Conservation (phyloP, 2,888 invertebrate species). For the Empis stercorea region DNA sequence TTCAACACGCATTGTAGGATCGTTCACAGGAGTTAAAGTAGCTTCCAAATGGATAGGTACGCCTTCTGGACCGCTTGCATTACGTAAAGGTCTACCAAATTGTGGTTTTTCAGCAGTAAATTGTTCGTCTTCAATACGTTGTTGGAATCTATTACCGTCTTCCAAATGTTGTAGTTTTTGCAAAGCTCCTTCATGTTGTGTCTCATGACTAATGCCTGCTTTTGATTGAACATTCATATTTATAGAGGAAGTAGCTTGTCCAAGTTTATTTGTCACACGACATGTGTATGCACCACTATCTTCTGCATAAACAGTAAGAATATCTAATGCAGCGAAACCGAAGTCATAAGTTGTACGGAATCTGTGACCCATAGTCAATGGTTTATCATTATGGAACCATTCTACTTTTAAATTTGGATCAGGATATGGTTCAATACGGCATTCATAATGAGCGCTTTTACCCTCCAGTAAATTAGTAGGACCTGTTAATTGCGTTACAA, state of each 20-base stretch:
- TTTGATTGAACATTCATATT: constrained; percentile 70
- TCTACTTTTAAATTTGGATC: constrained; percentile 80
- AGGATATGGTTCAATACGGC: constrained; percentile 84
- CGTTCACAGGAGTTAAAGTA: constrained; percentile 91
- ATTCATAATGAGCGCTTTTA: constrained; percentile 86
- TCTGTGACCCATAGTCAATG: constrained; percentile 75
- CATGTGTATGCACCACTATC: constrained; percentile 90
- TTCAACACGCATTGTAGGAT: constrained; percentile 96
- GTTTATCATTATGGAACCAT: constrained; percentile 89
- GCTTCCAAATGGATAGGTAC: constrained; percentile 84
- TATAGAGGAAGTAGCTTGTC: constrained; percentile 70
- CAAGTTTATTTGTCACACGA: constrained; percentile 72
- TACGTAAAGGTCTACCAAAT: constrained; percentile 78
- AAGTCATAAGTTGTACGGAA: constrained; percentile 92
- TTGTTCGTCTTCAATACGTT: constrained; percentile 57
- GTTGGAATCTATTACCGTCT: constrained; percentile 64
- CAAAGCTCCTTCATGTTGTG: constrained; percentile 84
- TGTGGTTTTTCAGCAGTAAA: constrained; percentile 74
- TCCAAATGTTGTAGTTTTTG: constrained; percentile 88
- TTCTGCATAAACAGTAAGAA: constrained; percentile 84
- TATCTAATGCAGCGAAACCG: constrained; percentile 92
- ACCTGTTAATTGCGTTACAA: constrained; percentile 75
- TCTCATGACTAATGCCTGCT: constrained; percentile 73
- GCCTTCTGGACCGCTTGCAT: constrained; percentile 75
- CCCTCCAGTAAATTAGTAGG: constrained; percentile 75